phyloP scores from a whole-genome alignment of 2,797 vertebrate species.

The Pangasius macronema region DNA sequence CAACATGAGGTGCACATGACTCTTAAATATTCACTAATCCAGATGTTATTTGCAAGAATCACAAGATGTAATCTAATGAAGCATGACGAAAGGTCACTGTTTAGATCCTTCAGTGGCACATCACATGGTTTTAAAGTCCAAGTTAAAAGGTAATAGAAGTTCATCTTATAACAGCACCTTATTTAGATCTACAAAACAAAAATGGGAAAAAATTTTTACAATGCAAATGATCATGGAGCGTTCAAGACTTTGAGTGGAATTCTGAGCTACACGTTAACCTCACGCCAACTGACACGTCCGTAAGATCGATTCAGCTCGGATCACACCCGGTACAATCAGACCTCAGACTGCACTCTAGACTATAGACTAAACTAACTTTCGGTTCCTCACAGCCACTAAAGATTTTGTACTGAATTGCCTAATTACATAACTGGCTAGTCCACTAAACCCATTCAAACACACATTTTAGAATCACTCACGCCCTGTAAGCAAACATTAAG shows the following conservation, averaged over 20 bases:
- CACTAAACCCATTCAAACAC: not conserved
- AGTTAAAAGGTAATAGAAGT: not conserved
- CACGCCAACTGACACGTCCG: not conserved
- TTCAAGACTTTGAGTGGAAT: not conserved
- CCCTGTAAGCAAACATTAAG: slow-evolving; percentile 41
- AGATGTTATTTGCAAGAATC: not conserved
- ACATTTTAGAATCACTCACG: not conserved
- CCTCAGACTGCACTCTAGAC: not conserved
- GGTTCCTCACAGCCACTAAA: not conserved
- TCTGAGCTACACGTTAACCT: not conserved
- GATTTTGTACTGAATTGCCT: not conserved
- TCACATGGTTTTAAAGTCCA: not conserved
- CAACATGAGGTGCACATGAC: not conserved
- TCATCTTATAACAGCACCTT: not conserved
- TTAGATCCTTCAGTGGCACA: not conserved
- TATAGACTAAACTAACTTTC: not conserved
- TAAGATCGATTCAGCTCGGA: not conserved
- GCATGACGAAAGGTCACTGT: not conserved
- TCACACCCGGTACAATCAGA: slow-evolving; percentile 11
- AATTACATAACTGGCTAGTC: not conserved
- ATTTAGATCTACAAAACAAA: not conserved
- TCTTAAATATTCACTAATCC: not conserved
- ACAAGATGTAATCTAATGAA: not conserved
- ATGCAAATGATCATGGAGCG: not conserved
- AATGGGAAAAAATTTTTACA: not conserved